Conservation (phyloP, 2,113 vertebrate genomes). For the Coptodon bakossiorum region DNA sequence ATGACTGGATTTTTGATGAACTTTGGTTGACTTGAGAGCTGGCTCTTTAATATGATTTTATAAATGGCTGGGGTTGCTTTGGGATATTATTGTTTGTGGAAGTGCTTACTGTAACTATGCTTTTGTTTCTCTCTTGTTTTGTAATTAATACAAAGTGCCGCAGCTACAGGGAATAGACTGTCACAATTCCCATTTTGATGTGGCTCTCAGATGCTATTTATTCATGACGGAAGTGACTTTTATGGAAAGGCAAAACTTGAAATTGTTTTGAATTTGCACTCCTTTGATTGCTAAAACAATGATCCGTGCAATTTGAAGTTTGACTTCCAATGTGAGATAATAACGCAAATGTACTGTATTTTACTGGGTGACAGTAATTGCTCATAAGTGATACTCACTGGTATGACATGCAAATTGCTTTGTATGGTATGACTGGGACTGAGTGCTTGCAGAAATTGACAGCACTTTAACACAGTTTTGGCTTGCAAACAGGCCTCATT, state of each 20-base stretch:
- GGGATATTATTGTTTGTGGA: neutral
- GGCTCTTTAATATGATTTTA: neutral
- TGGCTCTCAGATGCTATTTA: neutral
- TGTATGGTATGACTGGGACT: neutral
- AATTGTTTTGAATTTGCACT: neutral
- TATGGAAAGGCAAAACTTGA: neutral
- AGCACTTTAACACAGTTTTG: neutral
- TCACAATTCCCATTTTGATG: neutral
- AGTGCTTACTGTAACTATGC: neutral
- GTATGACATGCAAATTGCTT: conserved; percentile 39
- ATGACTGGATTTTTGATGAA: neutral
- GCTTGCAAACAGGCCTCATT: conserved; percentile 7
- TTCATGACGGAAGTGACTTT: neutral
- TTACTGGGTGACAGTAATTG: conserved; percentile 44
- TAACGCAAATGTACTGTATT: conserved; percentile 20
- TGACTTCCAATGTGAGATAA: conserved; percentile 11
- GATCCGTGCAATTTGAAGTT: conserved; percentile 6
- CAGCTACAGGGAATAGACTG: neutral
- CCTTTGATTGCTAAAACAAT: conserved; percentile 27
- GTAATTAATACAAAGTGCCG: neutral
- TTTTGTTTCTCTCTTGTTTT: neutral
- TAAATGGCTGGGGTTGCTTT: neutral
- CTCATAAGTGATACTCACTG: conserved; percentile 34
- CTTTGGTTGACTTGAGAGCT: neutral
- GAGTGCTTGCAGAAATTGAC: conserved; percentile 30